Evolutionary conservation across 2,888 invertebrate species (phyloP), one percentile per base, ranked within the genome.

Genomic region (Crematogaster levior): DNA sequence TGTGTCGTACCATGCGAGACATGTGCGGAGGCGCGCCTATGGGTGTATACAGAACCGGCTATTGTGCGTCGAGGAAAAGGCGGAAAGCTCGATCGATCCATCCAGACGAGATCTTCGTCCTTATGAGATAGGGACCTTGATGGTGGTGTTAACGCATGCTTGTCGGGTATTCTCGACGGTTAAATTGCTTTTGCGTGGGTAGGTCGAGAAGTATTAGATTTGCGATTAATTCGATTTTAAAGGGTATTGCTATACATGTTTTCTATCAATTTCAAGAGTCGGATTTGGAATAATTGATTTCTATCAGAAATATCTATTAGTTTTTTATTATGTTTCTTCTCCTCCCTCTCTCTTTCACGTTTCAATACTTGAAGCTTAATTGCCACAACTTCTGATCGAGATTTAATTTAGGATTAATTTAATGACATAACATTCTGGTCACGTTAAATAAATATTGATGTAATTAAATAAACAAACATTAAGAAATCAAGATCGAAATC

Each of bases 41-140:
- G 53, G 65, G 21, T 61, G 70, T 83, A 74, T 48, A 74, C 48
- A 65, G 58, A 43, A 79, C 40, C 81, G 73, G 83, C 73, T 68
- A 83, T 83, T 80, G 51, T 80, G 66, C 72, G 70, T 60, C 46
- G 60, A 85, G 79, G 81, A 81, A 87, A 89, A 87, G 86, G 85
- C 82, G 88, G 82, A 84, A 88, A 83, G 82, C 82, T 40, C 84
- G 83, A 88, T 88, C 88, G 88, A 82, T 86, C 87, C 68, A 61
- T 43, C 21, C 53, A 37, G 61, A 43, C 53, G 86, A 72, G 83
- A 87, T 87, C 87, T 84, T 68, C 85, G 81, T 84, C 84, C 77
- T 79, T 79, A 79, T 43, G 40, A 79, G 77, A 79, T 70, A 56
- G 77, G 70, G 56, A 79, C 70, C 77, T 70, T 70, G 77, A 79